A percentile compares a stretch with the other conserved stretches of the same genome.
These are phyloP conservation scores for Rhyacichthys aspro DNA, from an alignment of 2,797 vertebrate genomes.

Conservation along the genomic window DNA sequence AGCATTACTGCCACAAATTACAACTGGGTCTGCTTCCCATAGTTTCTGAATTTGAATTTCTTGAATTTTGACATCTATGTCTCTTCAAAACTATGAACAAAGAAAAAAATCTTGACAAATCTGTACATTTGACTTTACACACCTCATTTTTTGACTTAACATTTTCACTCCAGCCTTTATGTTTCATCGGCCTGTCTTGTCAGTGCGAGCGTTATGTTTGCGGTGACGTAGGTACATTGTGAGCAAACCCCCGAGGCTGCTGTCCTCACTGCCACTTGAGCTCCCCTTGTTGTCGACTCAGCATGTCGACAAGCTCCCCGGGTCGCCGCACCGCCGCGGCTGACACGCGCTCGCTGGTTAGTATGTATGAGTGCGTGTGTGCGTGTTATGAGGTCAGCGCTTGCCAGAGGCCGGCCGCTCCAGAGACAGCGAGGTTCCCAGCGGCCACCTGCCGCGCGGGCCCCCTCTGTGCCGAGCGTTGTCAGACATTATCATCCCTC, in stretches of 20 bases:
- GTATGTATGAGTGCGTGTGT: slow-evolving; percentile 40
- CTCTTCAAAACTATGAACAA: too few species aligned
- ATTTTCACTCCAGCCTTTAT: neutral
- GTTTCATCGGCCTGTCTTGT: slow-evolving; percentile 46
- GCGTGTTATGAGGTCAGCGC: slow-evolving; percentile 57
- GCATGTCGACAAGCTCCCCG: slow-evolving; percentile 68
- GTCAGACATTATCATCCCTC: slow-evolving; percentile 46
- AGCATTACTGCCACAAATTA: too few species aligned
- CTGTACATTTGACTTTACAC: too few species aligned
- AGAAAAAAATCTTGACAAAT: too few species aligned
- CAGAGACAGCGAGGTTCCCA: slow-evolving; percentile 42
- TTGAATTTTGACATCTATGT: too few species aligned
- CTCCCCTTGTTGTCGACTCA: slow-evolving; percentile 64
- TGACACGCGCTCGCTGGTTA: slow-evolving; percentile 58
- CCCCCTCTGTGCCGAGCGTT: slow-evolving; percentile 12
- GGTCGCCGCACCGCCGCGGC: slow-evolving; percentile 32
- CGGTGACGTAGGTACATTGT: slow-evolving; percentile 32
- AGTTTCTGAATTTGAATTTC: too few species aligned
- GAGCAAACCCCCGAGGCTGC: slow-evolving; percentile 36
- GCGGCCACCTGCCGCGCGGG: slow-evolving; percentile 44
- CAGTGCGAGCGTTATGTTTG: slow-evolving; percentile 12
- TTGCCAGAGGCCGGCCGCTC: slow-evolving; percentile 49
- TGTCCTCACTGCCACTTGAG: slow-evolving; percentile 58
- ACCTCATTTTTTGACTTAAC: too few species aligned
- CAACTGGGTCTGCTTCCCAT: too few species aligned